A percentile compares a stretch with the other conserved stretches of the same genome.
phyloP scores from a whole-genome alignment of 2,113 vertebrate species.

The Octodon degus region DNA sequence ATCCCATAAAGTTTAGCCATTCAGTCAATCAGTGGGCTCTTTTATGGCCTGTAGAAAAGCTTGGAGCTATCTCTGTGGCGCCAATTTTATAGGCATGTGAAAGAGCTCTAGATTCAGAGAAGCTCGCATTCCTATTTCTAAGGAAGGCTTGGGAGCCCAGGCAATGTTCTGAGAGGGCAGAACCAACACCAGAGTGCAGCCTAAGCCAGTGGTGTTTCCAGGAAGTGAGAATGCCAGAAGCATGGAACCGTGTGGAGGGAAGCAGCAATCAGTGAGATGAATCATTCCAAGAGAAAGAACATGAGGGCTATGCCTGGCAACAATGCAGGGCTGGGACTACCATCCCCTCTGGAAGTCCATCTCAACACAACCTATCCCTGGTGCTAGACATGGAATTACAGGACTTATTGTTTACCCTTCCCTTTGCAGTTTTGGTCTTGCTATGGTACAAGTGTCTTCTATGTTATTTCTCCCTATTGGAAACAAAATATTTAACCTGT shows the following conservation, averaged over 20 bases:
- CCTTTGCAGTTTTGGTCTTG: neutral
- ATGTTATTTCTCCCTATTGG: neutral
- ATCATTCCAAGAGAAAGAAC: neutral
- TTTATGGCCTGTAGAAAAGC: neutral
- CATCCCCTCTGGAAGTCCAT: neutral
- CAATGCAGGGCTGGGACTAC: neutral
- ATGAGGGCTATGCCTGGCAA: neutral
- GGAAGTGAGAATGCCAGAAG: neutral
- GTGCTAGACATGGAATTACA: neutral
- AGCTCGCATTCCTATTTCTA: neutral
- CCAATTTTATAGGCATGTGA: neutral
- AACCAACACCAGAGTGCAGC: neutral
- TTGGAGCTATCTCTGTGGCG: neutral
- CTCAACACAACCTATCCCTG: neutral
- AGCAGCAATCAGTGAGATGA: neutral
- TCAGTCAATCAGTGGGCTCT: neutral
- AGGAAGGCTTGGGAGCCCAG: neutral
- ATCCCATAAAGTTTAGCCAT: neutral
- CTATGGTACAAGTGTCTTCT: neutral
- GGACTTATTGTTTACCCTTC: neutral
- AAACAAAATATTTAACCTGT: neutral
- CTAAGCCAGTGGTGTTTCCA: accelerated
- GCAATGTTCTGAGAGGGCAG: neutral
- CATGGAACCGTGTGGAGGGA: too few relatives aligned
- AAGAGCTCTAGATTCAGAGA: neutral